These are phyloP conservation scores for Cerastoderma edule DNA, from an alignment of 2,888 invertebrate genomes.

Conservation along the genomic window DNA sequence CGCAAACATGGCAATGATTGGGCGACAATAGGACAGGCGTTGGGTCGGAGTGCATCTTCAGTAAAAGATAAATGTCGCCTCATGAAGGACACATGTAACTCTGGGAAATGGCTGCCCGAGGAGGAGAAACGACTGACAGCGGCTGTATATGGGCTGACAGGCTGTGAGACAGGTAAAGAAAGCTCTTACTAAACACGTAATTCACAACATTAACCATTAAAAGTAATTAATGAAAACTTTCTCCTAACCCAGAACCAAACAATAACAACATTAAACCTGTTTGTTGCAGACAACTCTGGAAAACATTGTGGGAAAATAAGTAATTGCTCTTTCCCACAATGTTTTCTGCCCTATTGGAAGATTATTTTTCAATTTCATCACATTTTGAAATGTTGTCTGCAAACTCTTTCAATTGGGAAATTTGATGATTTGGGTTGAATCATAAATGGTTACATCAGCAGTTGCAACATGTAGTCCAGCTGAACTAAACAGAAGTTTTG, in stretches of 20 bases:
- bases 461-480: too few species aligned
- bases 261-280: too few species aligned
- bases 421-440: too few species aligned
- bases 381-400: too few species aligned
- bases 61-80: constrained; percentile 85
- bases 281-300: too few species aligned
- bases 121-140: constrained; percentile 83
- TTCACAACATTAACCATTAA: too few species aligned
- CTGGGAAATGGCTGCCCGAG: constrained; percentile 84
- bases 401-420: too few species aligned
- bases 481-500: too few species aligned
- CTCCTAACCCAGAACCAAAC: too few species aligned
- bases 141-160: constrained; percentile 84
- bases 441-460: too few species aligned
- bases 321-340: constrained; percentile 7
- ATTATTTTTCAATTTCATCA: too few species aligned
- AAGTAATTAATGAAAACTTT: not conserved
- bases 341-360: too few species aligned
- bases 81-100: constrained; percentile 84
- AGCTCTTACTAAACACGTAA: not conserved
- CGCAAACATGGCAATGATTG: constrained; percentile 84
- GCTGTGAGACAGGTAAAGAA: constrained; percentile 78
- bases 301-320: not conserved
- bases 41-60: constrained; percentile 85
- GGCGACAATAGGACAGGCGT: constrained; percentile 84